Base-by-base conservation (phyloP, 2,113 vertebrate species). In the Oreochromis spilurus region DNA sequence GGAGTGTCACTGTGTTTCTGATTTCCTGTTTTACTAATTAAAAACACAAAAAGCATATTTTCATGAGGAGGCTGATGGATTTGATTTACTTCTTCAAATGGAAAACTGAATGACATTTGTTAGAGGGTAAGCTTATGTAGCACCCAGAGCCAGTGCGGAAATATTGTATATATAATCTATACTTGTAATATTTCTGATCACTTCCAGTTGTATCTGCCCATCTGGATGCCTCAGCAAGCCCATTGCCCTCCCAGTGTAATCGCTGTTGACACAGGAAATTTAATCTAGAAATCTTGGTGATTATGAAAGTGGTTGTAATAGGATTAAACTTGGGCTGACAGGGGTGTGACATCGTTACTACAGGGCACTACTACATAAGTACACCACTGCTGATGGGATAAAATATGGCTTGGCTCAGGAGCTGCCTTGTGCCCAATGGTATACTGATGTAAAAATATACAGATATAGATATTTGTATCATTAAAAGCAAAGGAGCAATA, bases 301-400 rank as follows among this genome's bases (percentile, higher is more conserved):
- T 95, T 92, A 95, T 95, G 94, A 96, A 95, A 95, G 95, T 95
- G 94, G 90, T 84, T 83, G 85, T 93, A 96, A 96, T 93, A 91
- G 95, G 95, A 95, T 96, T 95, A 94, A 92, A 86, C 75, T 67
- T 79, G 88, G 90, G 60, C 89, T 90, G 91, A 91, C 89, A 88
- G 45, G 81, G 83, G 83, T 86, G 83, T 92, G 85, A 93, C 93
- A 91, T 88, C 26, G 84, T 90, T 85, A 87, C 89, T 90, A 85
- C 84, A 90, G 86, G 78, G 81, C 65, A 72, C 87, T 86, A 75
- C 84, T 91, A 82, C 79, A 67, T 40, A 34, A 82, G 52, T 38
- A 75, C 80, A 75, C 78, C 87, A 78, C 45, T 84, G 84, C 6
- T 45, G 48, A 48, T 43, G 19, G 54, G 65, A 84, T 10, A 54